A percentile compares a stretch with the other conserved stretches of the same genome.
Evolutionary conservation across 2,797 vertebrate species (phyloP).

Genomic region (Enteromius afrohamiltoni): DNA sequence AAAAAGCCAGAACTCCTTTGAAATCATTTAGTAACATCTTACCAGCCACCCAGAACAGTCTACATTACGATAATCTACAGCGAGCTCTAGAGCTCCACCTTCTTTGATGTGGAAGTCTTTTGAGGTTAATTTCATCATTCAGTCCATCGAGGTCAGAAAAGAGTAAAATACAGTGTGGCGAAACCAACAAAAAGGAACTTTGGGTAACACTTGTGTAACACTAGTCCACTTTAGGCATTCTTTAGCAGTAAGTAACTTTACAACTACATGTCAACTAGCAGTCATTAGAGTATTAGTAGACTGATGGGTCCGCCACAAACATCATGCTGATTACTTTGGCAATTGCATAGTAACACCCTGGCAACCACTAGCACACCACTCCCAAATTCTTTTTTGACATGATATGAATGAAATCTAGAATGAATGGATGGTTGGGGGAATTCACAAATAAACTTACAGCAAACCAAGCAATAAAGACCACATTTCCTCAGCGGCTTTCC

Average conservation of each 20-base stretch:
- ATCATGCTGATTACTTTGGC: background rate
- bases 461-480: background rate
- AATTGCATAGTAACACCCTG: background rate
- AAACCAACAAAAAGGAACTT: background rate
- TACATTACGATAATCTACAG: background rate
- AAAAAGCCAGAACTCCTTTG: background rate
- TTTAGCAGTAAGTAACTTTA: too few species aligned
- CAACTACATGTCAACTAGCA: too few species aligned
- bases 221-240: too few species aligned
- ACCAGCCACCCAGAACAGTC: background rate
- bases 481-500: background rate
- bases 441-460: conserved; percentile 8
- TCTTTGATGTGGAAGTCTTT: background rate
- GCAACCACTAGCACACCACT: background rate
- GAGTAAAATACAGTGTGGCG: background rate
- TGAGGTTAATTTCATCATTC: background rate
- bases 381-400: background rate
- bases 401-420: background rate
- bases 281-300: too few species aligned
- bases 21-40: background rate
- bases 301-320: too few species aligned
- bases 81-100: background rate
- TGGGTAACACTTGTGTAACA: background rate
- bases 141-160: background rate
- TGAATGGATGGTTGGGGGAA: background rate